Conservation (phyloP, 2,797 vertebrate species). For the Ctenosaura bakeri region DNA sequence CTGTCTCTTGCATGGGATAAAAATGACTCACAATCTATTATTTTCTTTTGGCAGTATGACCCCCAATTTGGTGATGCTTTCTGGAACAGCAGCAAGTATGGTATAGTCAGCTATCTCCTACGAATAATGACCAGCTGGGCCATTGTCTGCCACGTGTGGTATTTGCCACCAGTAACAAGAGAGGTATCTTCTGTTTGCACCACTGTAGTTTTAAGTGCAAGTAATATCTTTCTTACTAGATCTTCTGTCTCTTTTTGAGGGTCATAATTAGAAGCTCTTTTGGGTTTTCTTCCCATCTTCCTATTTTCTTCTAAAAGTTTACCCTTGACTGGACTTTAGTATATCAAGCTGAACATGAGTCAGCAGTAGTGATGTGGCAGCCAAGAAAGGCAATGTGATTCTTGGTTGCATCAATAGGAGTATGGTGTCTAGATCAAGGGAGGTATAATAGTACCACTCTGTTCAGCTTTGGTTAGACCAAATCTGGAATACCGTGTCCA, state of each 20-base stretch:
- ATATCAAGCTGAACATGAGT: too few relatives aligned
- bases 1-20: not conserved
- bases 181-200: conserved; percentile 81
- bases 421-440: too few relatives aligned
- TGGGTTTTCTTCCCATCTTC: not conserved
- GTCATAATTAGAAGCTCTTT: not conserved
- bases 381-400: too few relatives aligned
- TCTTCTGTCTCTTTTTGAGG: not conserved
- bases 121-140: conserved; percentile 98
- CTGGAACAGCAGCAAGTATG: conserved; percentile 96
- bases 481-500: too few relatives aligned
- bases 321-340: too few relatives aligned
- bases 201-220: not conserved
- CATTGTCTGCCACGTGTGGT: conserved; percentile 96
- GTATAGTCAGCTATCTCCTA: conserved; percentile 93
- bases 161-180: conserved; percentile 91
- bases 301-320: not conserved
- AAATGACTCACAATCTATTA: not conserved
- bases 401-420: too few relatives aligned
- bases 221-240: not conserved
- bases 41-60: conserved; percentile 86
- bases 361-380: too few relatives aligned
- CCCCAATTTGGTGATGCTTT: conserved; percentile 95
- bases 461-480: too few relatives aligned
- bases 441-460: too few relatives aligned